Conservation (phyloP, 2,888 invertebrate genomes). For the Cerastis rubricosa region DNA sequence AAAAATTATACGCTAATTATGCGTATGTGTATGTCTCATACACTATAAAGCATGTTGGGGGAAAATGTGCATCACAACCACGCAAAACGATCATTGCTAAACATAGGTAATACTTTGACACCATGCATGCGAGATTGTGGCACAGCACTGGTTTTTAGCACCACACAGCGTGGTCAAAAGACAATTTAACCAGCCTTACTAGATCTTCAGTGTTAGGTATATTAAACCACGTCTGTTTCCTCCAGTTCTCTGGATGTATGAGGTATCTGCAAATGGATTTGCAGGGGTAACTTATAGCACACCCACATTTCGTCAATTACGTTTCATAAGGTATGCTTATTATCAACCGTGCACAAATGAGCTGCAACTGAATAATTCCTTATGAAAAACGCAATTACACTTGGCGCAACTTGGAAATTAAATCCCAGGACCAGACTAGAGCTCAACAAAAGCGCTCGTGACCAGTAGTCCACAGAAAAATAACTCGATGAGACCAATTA, state of each 20-base stretch:
- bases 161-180: not conserved
- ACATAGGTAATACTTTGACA: too few relatives aligned
- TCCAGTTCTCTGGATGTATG: too few relatives aligned
- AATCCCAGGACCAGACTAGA: not conserved
- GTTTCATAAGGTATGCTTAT: not conserved
- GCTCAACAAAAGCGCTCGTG: too few relatives aligned
- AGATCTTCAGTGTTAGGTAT: not conserved
- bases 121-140: too few relatives aligned
- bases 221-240: not conserved
- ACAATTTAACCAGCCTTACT: not conserved
- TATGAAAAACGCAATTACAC: not conserved
- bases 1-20: too few relatives aligned
- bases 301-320: not conserved
- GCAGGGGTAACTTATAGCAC: not conserved
- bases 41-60: too few relatives aligned
- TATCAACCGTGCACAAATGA: not conserved
- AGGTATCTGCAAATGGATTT: too few relatives aligned
- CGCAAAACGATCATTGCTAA: too few relatives aligned
- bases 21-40: too few relatives aligned
- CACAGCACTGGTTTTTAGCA: not conserved
- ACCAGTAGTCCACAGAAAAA: not conserved
- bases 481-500: slow-evolving; percentile 4
- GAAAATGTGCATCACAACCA: too few relatives aligned
- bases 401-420: not conserved
- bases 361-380: not conserved